Percentiles rank a stretch among this genome's conserved stretches.
These are phyloP conservation scores for Ceramica pisi DNA, from an alignment of 2,888 invertebrate species.

Conservation along the genomic window DNA sequence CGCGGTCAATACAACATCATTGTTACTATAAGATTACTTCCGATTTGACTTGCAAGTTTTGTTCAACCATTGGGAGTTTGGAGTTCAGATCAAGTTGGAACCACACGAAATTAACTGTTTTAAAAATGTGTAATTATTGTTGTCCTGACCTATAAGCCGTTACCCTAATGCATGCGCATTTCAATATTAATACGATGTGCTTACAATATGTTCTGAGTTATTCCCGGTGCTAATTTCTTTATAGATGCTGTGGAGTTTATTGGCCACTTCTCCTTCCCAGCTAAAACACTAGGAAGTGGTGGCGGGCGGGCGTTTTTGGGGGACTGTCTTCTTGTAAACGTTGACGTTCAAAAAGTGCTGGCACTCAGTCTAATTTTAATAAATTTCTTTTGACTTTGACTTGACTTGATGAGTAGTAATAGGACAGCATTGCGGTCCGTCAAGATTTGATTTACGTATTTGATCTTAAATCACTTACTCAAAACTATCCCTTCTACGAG, in stretches of 20 bases:
- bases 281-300: no score
- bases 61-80: constrained; percentile 28
- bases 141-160: not conserved
- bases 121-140: not conserved
- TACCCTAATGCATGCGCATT: not conserved
- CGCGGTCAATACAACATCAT: constrained; percentile 40
- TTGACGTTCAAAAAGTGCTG: no score
- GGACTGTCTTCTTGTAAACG: no score
- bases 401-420: no score
- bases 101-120: not conserved
- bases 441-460: not conserved
- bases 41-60: constrained; percentile 66
- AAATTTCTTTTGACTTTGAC: no score
- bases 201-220: not conserved
- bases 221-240: not conserved
- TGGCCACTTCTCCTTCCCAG: no score
- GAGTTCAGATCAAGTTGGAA: constrained; percentile 2
- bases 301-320: no score
- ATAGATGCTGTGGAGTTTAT: no score
- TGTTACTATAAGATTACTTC: constrained; percentile 60
- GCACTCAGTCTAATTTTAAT: no score
- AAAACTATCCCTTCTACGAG: not conserved
- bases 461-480: not conserved
- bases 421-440: not conserved
- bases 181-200: not conserved